Percentiles rank a stretch among this genome's conserved stretches.
Conservation (phyloP, 2,888 invertebrate genomes). For the Rhabditophanes sp. region DNA sequence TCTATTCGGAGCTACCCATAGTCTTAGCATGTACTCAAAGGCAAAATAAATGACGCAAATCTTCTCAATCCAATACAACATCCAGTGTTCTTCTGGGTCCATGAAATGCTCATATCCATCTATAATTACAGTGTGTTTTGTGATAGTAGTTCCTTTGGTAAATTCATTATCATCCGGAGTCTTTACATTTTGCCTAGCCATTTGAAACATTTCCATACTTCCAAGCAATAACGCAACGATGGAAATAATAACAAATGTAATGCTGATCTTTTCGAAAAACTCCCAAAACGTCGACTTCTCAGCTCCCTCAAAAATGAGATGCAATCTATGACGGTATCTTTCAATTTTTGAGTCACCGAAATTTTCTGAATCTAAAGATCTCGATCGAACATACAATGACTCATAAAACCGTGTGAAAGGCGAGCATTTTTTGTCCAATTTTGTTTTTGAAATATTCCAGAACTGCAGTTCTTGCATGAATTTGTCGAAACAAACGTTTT, state of each 20-base stretch:
- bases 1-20: slow-evolving; percentile 37
- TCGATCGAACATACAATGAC: no score
- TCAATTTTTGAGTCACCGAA: no score
- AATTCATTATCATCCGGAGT: not conserved
- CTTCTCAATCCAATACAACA: slow-evolving; percentile 42
- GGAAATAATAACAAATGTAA: slow-evolving; percentile 38
- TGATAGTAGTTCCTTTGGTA: slow-evolving; percentile 26
- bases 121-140: slow-evolving; percentile 27
- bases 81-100: slow-evolving; percentile 34
- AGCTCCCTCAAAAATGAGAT: slow-evolving; percentile 40
- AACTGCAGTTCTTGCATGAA: slow-evolving; percentile 43
- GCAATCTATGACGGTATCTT: slow-evolving; percentile 30
- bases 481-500: slow-evolving; percentile 41
- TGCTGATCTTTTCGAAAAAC: slow-evolving; percentile 42
- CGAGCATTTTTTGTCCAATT: slow-evolving; percentile 42
- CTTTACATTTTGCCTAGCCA: slow-evolving; percentile 9
- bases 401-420: slow-evolving; percentile 41
- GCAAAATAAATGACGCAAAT: slow-evolving; percentile 41
- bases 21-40: slow-evolving; percentile 34
- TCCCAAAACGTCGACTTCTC: slow-evolving; percentile 41
- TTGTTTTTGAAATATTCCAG: slow-evolving; percentile 39
- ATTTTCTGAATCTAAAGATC: slow-evolving; percentile 1
- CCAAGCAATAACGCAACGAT: slow-evolving; percentile 40
- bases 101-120: slow-evolving; percentile 18
- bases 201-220: slow-evolving; percentile 42